Evolutionary conservation across 1,140 invertebrate genomes (phyloP).

Genomic region (Bursaphelenchus mucronatus): DNA sequence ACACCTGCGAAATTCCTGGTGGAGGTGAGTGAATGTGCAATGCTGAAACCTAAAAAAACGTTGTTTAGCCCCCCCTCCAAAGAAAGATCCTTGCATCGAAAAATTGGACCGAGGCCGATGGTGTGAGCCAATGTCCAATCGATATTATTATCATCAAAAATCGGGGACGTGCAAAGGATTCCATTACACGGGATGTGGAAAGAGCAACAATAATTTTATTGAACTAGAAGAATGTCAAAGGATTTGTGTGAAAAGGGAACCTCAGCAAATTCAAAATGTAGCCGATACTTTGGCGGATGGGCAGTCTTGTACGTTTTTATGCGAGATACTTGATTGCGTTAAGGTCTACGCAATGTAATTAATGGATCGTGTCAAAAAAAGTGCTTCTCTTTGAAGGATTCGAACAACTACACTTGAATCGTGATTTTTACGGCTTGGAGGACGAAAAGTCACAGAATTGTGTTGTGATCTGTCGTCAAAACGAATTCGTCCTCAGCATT

Average conservation of each 20-base stretch:
- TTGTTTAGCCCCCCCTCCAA: slow-evolving; percentile 1
- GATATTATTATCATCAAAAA: slow-evolving; percentile 50
- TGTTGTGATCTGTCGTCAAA: too few relatives aligned
- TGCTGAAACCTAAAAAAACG: background rate
- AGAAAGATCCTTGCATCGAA: slow-evolving; percentile 46
- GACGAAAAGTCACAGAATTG: too few relatives aligned
- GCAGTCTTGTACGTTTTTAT: too few relatives aligned
- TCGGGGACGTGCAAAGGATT: slow-evolving; percentile 50
- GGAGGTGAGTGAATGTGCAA: slow-evolving; percentile 26
- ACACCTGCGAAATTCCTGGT: slow-evolving; percentile 50
- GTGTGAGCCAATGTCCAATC: slow-evolving; percentile 54
- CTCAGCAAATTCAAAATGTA: background rate
- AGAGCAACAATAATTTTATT: slow-evolving; percentile 50
- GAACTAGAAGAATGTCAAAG: slow-evolving; percentile 38
- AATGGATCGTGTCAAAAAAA: too few relatives aligned
- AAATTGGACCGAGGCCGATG: slow-evolving; percentile 47
- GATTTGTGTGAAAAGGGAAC: slow-evolving; percentile 24
- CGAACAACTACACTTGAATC: too few relatives aligned
- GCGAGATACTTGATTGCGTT: too few relatives aligned
- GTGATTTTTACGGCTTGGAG: too few relatives aligned
- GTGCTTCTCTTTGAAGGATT: too few relatives aligned
- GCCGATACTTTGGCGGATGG: background rate
- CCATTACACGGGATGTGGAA: slow-evolving; percentile 55
- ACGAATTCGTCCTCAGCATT: too few relatives aligned
- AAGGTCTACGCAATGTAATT: too few relatives aligned